Base-by-base conservation (phyloP, 2,888 invertebrate species). In the Pyrrhia umbra region DNA sequence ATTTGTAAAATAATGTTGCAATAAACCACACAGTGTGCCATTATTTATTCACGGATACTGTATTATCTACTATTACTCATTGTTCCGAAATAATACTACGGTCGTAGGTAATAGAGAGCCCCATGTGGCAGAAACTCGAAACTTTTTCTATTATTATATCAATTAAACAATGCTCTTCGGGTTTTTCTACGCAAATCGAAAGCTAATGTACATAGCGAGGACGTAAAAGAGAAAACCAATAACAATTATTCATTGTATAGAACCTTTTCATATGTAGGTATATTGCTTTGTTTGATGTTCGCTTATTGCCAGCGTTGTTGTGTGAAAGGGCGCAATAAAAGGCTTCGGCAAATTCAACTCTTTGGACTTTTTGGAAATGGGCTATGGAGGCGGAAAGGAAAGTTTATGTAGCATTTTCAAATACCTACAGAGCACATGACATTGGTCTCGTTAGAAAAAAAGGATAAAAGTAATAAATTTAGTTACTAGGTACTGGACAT, bases 361-460 rank as follows among this genome's bases (percentile, higher is more conserved):
- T 47, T 27, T 57, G 66, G 66, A 62, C 40, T 56, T 59, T 66
- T 42, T 34, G 43, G 58, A 50, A 56, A 47, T 56, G 46, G 57
- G 49, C 34, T 49, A 43, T 55, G 63, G 50, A 8, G 18, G 27
- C n/a, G 16, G 25, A 34, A 51, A 47, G 58, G 56, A 62, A 66
- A 66, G 76, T 79, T 79, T 76, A 67, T 71, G 63, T 76, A 66
- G 72, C 62, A 46, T 59, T 50, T 49, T 39, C 60, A 59, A 70
- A 67, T 71, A 71, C 64, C 71, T 64, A 71, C 25, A 13, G 56
- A 27, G 59, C 62, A 71, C 69, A 67, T 72, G 81, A 72, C 66
- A 52, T 79, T 79, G 66, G 67, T 52, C 54, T 78, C 64, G 72
- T 76, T 78, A 78, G 59, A 23, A 55, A 54, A n/a, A 40, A 63